phyloP scores from a whole-genome alignment of 2,888 invertebrate species.

The Pyralis farinalis region DNA sequence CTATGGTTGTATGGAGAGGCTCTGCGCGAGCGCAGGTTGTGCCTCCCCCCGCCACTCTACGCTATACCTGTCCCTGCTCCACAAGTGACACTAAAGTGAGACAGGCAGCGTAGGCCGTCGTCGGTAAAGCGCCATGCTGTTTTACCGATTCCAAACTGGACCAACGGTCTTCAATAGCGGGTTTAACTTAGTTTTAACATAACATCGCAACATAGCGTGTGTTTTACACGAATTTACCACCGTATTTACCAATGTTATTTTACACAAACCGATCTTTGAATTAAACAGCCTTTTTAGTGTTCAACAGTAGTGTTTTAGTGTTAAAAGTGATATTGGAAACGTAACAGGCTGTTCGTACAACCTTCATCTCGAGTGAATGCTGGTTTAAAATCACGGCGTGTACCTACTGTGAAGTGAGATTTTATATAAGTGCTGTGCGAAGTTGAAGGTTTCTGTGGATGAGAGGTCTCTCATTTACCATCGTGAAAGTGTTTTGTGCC shows the following conservation, averaged over 20 bases:
- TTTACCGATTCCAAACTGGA: slow-evolving; percentile 71
- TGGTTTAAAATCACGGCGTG: slow-evolving; percentile 63
- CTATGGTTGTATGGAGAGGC: slow-evolving; percentile 65
- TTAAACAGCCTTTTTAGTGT: slow-evolving; percentile 43
- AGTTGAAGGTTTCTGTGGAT: slow-evolving; percentile 39
- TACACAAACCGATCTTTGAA: slow-evolving; percentile 24
- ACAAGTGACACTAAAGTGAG: slow-evolving; percentile 33
- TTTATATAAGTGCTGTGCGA: slow-evolving; percentile 54
- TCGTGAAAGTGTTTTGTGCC: slow-evolving; percentile 47
- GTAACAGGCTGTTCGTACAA: slow-evolving; percentile 39
- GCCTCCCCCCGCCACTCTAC: slow-evolving; percentile 56
- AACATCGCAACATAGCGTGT: slow-evolving; percentile 5
- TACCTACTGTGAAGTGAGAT: slow-evolving; percentile 2
- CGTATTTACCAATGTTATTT: slow-evolving; percentile 7
- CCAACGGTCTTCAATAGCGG: slow-evolving; percentile 79
- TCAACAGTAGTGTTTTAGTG: slow-evolving; percentile 32
- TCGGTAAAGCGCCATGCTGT: slow-evolving; percentile 68
- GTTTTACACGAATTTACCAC: slow-evolving; percentile 2
- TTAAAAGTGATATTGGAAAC: slow-evolving; percentile 26
- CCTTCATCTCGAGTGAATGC: slow-evolving; percentile 63
- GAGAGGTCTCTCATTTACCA: slow-evolving; percentile 45
- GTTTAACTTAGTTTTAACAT: slow-evolving; percentile 61
- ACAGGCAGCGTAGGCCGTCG: slow-evolving; percentile 32
- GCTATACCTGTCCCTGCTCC: slow-evolving; percentile 41
- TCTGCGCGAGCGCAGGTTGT: slow-evolving; percentile 71